phyloP scores from a whole-genome alignment of 1,140 invertebrate genomes.

The Drosophila teissieri region DNA sequence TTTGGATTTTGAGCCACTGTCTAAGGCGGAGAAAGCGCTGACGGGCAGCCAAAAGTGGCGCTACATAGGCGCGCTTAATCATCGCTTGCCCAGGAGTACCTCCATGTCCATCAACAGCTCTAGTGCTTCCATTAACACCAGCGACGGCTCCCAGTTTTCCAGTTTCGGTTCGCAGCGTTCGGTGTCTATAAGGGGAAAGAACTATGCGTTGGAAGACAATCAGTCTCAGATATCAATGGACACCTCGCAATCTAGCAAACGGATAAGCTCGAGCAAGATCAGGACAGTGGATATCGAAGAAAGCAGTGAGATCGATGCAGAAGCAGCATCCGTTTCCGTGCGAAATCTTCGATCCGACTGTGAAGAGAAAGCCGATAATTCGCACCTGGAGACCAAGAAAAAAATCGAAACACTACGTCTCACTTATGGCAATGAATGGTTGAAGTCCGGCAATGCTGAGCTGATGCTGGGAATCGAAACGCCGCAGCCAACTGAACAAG shows the following conservation, averaged over 20 bases:
- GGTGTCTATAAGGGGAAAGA: constrained; percentile 42
- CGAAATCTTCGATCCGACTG: neutral
- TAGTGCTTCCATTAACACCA: constrained; percentile 53
- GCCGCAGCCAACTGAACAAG: constrained; percentile 34
- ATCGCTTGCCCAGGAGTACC: constrained; percentile 39
- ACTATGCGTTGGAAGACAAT: constrained; percentile 46
- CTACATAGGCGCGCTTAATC: constrained; percentile 41
- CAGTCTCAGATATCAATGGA: constrained; percentile 19
- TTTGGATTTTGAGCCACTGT: constrained; percentile 86
- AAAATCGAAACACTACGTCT: constrained; percentile 86
- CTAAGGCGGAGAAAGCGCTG: constrained; percentile 85
- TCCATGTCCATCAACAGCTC: constrained; percentile 62
- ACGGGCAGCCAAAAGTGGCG: constrained; percentile 80
- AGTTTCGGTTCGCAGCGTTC: constrained; percentile 72
- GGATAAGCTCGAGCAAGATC: constrained; percentile 6
- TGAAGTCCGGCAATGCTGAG: constrained; percentile 86
- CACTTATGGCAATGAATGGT: constrained; percentile 87
- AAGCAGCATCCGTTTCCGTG: neutral
- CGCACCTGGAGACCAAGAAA: constrained; percentile 87
- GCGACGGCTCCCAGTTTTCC: constrained; percentile 55
- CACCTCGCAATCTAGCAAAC: constrained; percentile 26
- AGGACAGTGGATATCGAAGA: constrained; percentile 74
- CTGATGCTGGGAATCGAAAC: constrained; percentile 85
- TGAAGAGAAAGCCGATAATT: constrained; percentile 24
- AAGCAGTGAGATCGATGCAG: constrained; percentile 15